These are phyloP conservation scores for Holotrichia oblita DNA, from an alignment of 1,140 invertebrate genomes.

Conservation along the genomic window DNA sequence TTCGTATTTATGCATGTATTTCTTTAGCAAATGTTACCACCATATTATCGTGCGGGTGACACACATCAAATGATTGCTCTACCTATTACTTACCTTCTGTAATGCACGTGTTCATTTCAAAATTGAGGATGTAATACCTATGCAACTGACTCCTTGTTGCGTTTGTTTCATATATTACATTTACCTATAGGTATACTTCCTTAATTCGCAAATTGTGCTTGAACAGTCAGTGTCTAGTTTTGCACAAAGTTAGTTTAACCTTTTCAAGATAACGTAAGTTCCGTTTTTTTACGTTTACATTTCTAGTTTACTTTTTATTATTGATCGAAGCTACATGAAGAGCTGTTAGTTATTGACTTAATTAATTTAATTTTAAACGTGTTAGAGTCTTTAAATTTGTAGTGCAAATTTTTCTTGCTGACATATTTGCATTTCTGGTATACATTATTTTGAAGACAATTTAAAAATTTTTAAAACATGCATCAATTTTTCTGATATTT, in stretches of 20 bases:
- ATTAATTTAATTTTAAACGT: too few relatives aligned
- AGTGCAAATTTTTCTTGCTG: too few relatives aligned
- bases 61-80: background rate
- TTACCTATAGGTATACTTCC: background rate
- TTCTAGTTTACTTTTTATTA: background rate
- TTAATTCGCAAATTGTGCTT: background rate
- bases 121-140: conserved; percentile 25
- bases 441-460: too few relatives aligned
- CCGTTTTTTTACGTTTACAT: background rate
- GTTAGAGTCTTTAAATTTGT: too few relatives aligned
- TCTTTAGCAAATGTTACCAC: background rate
- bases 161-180: background rate
- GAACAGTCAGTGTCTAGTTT: background rate
- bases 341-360: background rate
- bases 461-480: too few relatives aligned
- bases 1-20: conserved; percentile 11
- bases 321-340: background rate
- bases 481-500: too few relatives aligned
- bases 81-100: background rate
- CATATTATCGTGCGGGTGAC: background rate
- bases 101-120: conserved; percentile 23
- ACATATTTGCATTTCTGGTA: too few relatives aligned
- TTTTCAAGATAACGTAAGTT: background rate
- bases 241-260: background rate
- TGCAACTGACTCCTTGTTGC: background rate